Evolutionary conservation across 2,113 vertebrate species (phyloP).

Genomic region (Orthonyx spaldingii): DNA sequence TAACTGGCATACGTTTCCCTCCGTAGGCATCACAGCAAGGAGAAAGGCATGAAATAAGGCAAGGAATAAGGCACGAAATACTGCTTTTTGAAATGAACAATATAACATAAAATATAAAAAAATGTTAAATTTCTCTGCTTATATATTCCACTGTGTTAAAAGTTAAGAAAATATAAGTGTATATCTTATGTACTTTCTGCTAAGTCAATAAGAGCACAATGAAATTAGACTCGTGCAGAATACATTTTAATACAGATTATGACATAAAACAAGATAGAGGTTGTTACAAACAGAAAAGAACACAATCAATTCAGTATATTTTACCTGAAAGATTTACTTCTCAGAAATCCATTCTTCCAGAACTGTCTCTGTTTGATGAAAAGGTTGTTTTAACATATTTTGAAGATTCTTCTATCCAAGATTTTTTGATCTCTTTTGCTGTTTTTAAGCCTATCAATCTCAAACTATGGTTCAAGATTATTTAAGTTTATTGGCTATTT

Average conservation of each 20-base stretch:
- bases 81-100: background rate
- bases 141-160: background rate
- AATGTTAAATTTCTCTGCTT: background rate
- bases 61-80: background rate
- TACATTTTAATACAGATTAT: background rate
- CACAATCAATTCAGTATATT: background rate
- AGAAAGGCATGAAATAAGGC: background rate
- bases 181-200: background rate
- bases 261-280: background rate
- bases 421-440: background rate
- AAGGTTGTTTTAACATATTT: background rate
- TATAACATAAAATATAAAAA: background rate
- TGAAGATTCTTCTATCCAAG: background rate
- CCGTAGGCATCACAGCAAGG: background rate
- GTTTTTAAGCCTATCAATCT: background rate
- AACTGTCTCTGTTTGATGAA: background rate
- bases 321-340: background rate
- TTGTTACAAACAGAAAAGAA: background rate
- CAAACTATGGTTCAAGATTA: background rate
- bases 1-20: background rate
- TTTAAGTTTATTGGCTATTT: conserved; percentile 6
- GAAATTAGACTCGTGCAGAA: background rate
- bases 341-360: background rate
- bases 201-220: background rate
- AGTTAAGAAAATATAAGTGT: background rate